A percentile compares a stretch with the other conserved stretches of the same genome.
phyloP scores from a whole-genome alignment of 37 sponge, comb jelly and placozoan species.

The Sycon ciliatum region DNA sequence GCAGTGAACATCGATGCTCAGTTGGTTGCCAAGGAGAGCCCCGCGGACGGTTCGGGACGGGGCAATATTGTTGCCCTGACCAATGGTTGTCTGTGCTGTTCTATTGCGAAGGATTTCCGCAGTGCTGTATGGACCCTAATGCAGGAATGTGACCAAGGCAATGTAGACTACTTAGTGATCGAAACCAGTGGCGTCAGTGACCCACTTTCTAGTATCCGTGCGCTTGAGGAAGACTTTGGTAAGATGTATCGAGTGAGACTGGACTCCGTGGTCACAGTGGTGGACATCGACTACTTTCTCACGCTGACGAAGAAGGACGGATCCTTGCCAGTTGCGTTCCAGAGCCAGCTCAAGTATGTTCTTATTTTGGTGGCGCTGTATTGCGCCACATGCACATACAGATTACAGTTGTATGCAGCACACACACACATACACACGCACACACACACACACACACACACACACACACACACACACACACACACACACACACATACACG shows the following conservation, averaged over 20 bases:
- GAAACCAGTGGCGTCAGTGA: conserved; percentile 75
- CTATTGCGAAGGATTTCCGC: conserved; percentile 40
- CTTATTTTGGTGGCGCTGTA: too few species aligned
- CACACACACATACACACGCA: too few species aligned
- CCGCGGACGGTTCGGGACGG: too few species aligned
- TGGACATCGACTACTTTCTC: conserved; percentile 53
- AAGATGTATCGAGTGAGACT: conserved; percentile 58
- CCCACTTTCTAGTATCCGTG: conserved; percentile 55
- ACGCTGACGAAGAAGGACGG: conserved; percentile 13
- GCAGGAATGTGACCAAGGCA: conserved; percentile 65
- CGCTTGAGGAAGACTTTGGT: conserved; percentile 65
- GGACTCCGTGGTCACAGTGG: conserved; percentile 59
- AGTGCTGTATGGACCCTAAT: conserved; percentile 49
- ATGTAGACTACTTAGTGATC: conserved; percentile 58
- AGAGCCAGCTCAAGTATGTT: conserved; percentile 51
- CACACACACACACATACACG: too few species aligned
- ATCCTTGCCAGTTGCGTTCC: conserved; percentile 39
- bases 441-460: too few species aligned
- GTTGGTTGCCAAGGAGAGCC: conserved; percentile 25
- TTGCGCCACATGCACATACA: too few species aligned
- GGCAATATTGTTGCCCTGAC: conserved; percentile 49
- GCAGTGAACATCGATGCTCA: conserved; percentile 53
- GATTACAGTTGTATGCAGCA: too few species aligned
- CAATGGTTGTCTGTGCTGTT: conserved; percentile 68
- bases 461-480: too few species aligned